Conservation (phyloP, 1,140 invertebrate species). For the Neotoxoptera formosana region DNA sequence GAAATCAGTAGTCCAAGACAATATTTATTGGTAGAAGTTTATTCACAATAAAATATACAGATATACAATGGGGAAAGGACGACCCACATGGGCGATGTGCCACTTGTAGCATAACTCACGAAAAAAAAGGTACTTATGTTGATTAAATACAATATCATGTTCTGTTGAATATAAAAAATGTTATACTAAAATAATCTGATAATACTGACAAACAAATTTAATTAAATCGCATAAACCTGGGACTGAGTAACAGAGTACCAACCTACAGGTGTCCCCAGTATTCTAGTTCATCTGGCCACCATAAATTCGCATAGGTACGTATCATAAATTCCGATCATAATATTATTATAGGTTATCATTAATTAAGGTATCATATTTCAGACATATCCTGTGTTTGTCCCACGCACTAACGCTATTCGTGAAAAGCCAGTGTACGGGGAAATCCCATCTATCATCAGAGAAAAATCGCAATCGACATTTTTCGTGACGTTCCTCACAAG, state of each 20-base stretch:
- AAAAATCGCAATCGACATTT: background rate
- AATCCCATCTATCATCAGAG: background rate
- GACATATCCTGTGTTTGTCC: background rate
- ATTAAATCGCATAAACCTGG: background rate
- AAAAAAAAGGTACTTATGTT: background rate
- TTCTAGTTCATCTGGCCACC: no score
- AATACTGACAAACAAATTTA: background rate
- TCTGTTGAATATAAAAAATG: background rate
- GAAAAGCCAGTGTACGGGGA: background rate
- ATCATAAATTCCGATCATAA: background rate
- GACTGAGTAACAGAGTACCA: background rate
- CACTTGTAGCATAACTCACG: background rate
- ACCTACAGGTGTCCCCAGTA: no score
- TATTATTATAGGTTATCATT: background rate
- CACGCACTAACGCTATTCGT: background rate
- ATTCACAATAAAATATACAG: background rate
- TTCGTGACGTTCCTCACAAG: background rate
- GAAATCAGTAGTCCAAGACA: background rate
- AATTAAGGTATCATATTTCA: background rate
- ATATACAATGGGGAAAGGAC: no score
- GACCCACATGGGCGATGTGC: background rate
- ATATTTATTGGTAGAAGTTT: background rate
- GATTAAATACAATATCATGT: background rate
- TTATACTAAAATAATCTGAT: background rate
- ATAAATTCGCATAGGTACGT: background rate